Evolutionary conservation across 2,113 vertebrate species (phyloP).

Genomic region (Odobenus rosmarus): DNA sequence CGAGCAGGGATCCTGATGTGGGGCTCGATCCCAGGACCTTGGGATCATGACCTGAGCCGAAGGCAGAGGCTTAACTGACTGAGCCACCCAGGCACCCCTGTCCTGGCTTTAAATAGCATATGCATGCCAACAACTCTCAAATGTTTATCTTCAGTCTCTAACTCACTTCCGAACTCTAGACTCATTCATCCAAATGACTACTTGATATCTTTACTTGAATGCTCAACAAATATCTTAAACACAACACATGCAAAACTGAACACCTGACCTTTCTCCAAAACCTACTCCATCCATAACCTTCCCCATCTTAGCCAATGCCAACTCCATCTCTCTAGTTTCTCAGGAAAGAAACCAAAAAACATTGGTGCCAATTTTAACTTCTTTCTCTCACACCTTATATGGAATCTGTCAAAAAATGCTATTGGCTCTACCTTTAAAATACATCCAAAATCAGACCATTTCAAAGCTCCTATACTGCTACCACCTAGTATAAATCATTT

Average conservation of each 20-base stretch:
- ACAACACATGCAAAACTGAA: background rate
- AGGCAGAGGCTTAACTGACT: too few relatives aligned
- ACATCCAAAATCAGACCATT: background rate
- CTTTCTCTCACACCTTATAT: background rate
- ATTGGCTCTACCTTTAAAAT: background rate
- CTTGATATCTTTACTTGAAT: background rate
- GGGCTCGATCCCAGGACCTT: too few relatives aligned
- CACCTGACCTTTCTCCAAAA: background rate
- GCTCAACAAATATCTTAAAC: background rate
- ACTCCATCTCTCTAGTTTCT: background rate
- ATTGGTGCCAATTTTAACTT: background rate
- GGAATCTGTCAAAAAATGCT: background rate
- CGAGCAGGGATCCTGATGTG: too few relatives aligned
- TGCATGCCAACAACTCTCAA: background rate
- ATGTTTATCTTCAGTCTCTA: background rate
- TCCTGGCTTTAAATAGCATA: background rate
- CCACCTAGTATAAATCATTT: background rate
- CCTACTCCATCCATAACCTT: background rate
- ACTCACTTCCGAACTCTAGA: background rate
- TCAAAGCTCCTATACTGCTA: background rate
- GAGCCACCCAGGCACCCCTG: too few relatives aligned
- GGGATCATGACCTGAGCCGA: too few relatives aligned
- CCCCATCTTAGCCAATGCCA: background rate
- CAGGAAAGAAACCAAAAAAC: background rate
- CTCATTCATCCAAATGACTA: background rate